Percentiles rank a stretch among this genome's conserved stretches.
These are phyloP conservation scores for Halesus radiatus DNA, from an alignment of 1,140 invertebrate genomes.

Conservation along the genomic window DNA sequence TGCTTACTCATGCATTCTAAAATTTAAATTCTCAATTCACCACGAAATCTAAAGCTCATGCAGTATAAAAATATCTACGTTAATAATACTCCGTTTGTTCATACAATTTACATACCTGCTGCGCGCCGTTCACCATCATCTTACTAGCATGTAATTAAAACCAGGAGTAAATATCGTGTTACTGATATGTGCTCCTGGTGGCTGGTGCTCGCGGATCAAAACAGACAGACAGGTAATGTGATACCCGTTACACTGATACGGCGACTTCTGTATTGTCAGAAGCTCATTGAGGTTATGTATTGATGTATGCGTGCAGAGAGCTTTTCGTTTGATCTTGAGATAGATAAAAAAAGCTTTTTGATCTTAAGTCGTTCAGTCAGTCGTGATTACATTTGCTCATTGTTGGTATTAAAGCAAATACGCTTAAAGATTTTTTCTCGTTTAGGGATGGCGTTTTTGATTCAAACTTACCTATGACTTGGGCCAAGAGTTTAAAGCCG, in stretches of 20 bases:
- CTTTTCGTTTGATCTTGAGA: too few relatives aligned
- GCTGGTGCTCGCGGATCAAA: constrained; percentile 27
- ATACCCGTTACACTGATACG: constrained; percentile 2
- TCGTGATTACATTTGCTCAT: too few relatives aligned
- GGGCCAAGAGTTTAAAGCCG: too few relatives aligned
- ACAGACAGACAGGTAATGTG: constrained; percentile 22
- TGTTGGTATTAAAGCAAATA: too few relatives aligned
- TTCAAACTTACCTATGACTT: too few relatives aligned
- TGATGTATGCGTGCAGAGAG: background rate
- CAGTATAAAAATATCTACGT: background rate
- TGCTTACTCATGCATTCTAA: background rate
- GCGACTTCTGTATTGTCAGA: constrained; percentile 29
- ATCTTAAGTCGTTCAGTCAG: too few relatives aligned
- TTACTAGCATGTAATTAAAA: constrained; percentile 18
- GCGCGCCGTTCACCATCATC: too few relatives aligned
- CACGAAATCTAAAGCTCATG: background rate
- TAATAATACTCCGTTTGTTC: too few relatives aligned
- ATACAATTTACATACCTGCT: too few relatives aligned
- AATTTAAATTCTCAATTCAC: background rate
- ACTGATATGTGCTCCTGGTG: constrained; percentile 19
- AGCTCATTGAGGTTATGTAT: constrained; percentile 4
- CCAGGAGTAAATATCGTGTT: constrained; percentile 17
- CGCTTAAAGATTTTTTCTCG: too few relatives aligned
- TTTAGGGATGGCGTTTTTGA: too few relatives aligned
- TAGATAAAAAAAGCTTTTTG: too few relatives aligned